Conservation (phyloP, 1,140 invertebrate genomes). For the Holcopasites calliopsidis region DNA sequence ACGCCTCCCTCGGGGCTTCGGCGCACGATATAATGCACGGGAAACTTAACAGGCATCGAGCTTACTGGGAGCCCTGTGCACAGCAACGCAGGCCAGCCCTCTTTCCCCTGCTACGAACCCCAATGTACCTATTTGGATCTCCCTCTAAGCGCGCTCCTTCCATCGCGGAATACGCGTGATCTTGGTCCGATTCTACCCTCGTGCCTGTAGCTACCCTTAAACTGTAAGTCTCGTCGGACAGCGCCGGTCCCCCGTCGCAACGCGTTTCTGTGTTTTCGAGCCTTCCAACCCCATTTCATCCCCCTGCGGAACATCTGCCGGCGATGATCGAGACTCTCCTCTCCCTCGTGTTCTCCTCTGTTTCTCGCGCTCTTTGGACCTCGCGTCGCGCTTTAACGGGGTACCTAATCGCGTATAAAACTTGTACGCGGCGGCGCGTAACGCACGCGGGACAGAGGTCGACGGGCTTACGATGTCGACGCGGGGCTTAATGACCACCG, state of each 20-base stretch:
- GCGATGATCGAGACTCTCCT: not conserved
- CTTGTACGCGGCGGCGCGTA: not conserved
- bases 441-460: not conserved
- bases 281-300: constrained; percentile 23
- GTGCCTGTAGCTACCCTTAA: constrained; percentile 10
- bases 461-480: not conserved
- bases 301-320: constrained; percentile 35
- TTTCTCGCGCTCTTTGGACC: not conserved
- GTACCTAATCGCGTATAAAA: constrained; percentile 28
- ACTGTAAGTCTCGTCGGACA: constrained; percentile 41
- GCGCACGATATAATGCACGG: constrained; percentile 46
- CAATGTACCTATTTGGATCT: not conserved
- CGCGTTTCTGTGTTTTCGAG: constrained; percentile 31
- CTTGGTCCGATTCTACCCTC: not conserved
- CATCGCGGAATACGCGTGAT: not conserved
- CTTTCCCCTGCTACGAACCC: not conserved
- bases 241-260: not conserved
- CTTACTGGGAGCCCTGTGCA: constrained; percentile 49
- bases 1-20: constrained; percentile 54
- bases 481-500: constrained; percentile 29
- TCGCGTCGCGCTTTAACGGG: not conserved
- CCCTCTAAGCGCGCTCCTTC: too few relatives aligned
- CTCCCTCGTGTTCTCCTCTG: not conserved
- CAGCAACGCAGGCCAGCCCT: constrained; percentile 38
- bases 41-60: constrained; percentile 65